These are phyloP conservation scores for Acanthurus tractus DNA, from an alignment of 2,797 vertebrate genomes.

Conservation along the genomic window DNA sequence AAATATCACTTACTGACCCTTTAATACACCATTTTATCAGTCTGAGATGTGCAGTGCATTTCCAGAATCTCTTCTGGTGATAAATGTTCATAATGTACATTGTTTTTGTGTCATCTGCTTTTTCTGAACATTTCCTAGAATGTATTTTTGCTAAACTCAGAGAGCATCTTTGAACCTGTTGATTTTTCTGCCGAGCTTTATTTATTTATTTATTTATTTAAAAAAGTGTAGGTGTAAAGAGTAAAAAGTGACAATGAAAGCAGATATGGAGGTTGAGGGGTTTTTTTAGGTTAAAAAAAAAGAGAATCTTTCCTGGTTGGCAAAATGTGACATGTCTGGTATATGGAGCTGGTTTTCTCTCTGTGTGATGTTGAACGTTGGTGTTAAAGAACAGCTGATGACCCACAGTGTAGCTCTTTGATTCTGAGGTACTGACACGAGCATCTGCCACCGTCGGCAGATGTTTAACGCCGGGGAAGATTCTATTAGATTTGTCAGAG, in stretches of 20 bases:
- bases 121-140: constrained; percentile 7
- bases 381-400: constrained; percentile 46
- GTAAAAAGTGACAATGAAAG: constrained; percentile 39
- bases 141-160: constrained; percentile 16
- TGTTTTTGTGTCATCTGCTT: constrained; percentile 25
- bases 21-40: constrained; percentile 5
- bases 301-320: constrained; percentile 19
- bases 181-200: constrained; percentile 33
- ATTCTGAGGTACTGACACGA: constrained; percentile 3
- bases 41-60: constrained; percentile 21
- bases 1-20: not conserved
- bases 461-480: constrained; percentile 24
- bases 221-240: constrained; percentile 35
- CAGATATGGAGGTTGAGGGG: constrained; percentile 27
- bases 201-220: constrained; percentile 11
- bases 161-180: constrained; percentile 45
- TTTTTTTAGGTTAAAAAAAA: constrained; percentile 50
- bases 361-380: not conserved
- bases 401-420: constrained; percentile 40
- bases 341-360: not conserved
- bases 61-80: constrained; percentile 17
- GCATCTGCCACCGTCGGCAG: constrained; percentile 13
- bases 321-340: constrained; percentile 2
- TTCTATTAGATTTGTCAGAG: constrained; percentile 40
- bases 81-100: constrained; percentile 38